Base-by-base conservation (phyloP, 1,140 invertebrate genomes). In the Andricus grossulariae region DNA sequence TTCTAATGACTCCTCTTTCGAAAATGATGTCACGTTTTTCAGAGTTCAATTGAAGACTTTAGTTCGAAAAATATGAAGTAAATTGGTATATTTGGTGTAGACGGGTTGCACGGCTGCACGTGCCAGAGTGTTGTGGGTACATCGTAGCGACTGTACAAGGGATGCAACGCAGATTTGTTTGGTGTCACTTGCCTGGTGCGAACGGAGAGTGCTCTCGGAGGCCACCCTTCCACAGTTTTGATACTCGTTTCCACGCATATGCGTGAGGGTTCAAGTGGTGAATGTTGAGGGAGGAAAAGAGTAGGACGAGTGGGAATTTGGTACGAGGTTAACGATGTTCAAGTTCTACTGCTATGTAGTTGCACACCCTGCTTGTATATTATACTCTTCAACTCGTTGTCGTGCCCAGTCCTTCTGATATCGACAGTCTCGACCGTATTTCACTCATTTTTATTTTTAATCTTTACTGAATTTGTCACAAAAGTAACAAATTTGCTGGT, bases 181-280 rank as follows among this genome's bases (percentile, higher is more conserved):
- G 85, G 85, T 89, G 89, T 90, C 89, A 90, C 84, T 90, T 90
- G 89, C 89, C 88, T 85, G 88, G 83, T 79, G 84, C 81, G 80
- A 80, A 74, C 71, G 55, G 75, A 72, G 79, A 83, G 84, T 82
- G 84, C 79, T 80, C 80, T 79, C 81, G 81, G 81, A 81, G 80
- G 78, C 77, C 77, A 80, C 79, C 75, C 78, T 82, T 50, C 76
- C 83, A 78, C 79, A 60, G 80, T 82, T 84, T 78, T 76, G 74
- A 77, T 60, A 60, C 57, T 84, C 80, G 80, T 82, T 84, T 82
- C 79, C 81, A 79, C 50, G 79, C 77, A 52, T 66, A 50, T 51
- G 76, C 55, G 71, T 57, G 60, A 52, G 66, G 77, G 50, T 50
- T 73, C 75, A 18, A 52, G 49, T 32, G 51, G 70, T 72, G 75